These are phyloP conservation scores for Stichopus horrens DNA, from an alignment of 53 echinoderm and acorn worm species.

Conservation along the genomic window DNA sequence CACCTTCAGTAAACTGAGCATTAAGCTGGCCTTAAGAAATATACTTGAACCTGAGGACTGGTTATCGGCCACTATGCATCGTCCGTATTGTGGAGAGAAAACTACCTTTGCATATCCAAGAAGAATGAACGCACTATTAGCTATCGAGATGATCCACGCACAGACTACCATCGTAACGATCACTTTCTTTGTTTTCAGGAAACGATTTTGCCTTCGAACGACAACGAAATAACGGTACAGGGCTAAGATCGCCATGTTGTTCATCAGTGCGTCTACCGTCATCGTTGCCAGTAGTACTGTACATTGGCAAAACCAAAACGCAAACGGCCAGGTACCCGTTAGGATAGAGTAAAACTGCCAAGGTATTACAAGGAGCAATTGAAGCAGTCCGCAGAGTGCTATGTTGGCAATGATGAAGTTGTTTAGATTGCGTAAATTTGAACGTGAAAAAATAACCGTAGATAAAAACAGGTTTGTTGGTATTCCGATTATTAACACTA, in stretches of 20 bases:
- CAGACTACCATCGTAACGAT: background rate
- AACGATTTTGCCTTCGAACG: constrained; percentile 14
- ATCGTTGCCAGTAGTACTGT: background rate
- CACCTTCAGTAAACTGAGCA: background rate
- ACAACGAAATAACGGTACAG: constrained; percentile 33
- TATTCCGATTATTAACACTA: constrained; percentile 3
- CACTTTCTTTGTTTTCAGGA: constrained; percentile 8
- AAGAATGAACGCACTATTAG: background rate
- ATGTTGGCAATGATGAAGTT: constrained; percentile 35
- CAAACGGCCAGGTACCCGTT: constrained; percentile 4
- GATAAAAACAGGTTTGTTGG: constrained; percentile 15
- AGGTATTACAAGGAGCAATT: constrained; percentile 15
- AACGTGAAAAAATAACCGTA: background rate
- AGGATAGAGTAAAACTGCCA: constrained; percentile 12
- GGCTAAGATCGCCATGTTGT: constrained; percentile 26
- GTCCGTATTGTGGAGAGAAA: constrained; percentile 15
- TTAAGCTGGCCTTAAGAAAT: background rate
- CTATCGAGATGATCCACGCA: background rate
- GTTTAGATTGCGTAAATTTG: constrained; percentile 11
- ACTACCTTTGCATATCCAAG: background rate
- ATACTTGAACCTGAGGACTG: background rate
- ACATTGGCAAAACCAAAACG: constrained; percentile 6
- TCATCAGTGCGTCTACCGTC: constrained; percentile 6
- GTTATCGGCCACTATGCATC: background rate
- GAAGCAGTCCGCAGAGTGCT: constrained; percentile 1